Evolutionary conservation across 1,140 invertebrate genomes (phyloP).

Genomic region (Leptinotarsa lineolata): DNA sequence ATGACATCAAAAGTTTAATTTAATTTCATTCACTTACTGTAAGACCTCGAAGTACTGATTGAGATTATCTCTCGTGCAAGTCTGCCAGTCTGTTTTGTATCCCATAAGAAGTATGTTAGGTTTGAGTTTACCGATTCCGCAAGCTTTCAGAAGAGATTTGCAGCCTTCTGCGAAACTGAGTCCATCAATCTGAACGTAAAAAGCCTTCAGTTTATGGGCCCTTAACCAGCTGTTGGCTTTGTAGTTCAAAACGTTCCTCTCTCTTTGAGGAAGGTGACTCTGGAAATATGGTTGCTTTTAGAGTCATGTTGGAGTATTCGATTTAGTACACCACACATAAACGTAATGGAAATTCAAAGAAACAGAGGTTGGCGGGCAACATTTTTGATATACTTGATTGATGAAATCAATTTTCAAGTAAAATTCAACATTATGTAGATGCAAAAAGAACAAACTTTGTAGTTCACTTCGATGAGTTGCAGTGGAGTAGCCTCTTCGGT

Average conservation of each 20-base stretch:
- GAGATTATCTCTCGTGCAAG: slow-evolving; percentile 71
- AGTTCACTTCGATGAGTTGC: no score
- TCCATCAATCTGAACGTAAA: slow-evolving; percentile 85
- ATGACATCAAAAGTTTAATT: background rate
- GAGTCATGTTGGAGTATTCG: no score
- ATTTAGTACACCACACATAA: no score
- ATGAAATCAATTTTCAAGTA: no score
- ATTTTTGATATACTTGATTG: no score
- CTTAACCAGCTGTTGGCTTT: slow-evolving; percentile 81
- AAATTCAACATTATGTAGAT: no score
- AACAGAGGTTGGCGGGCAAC: no score
- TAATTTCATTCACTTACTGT: slow-evolving; percentile 71
- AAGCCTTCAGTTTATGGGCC: slow-evolving; percentile 86
- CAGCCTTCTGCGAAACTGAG: slow-evolving; percentile 75
- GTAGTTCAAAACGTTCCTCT: slow-evolving; percentile 59
- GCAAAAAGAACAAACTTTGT: no score
- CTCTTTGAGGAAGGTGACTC: slow-evolving; percentile 50
- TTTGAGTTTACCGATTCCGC: slow-evolving; percentile 85
- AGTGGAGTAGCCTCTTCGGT: no score
- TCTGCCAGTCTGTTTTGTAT: slow-evolving; percentile 89
- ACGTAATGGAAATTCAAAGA: no score
- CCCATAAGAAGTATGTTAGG: slow-evolving; percentile 92
- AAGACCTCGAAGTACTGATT: slow-evolving; percentile 89
- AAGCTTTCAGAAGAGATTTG: slow-evolving; percentile 75
- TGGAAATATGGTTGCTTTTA: slow-evolving; percentile 32